A percentile compares a stretch with the other conserved stretches of the same genome.
Evolutionary conservation across 2,113 vertebrate genomes (phyloP).

Genomic region (Dascyllus trimaculatus): DNA sequence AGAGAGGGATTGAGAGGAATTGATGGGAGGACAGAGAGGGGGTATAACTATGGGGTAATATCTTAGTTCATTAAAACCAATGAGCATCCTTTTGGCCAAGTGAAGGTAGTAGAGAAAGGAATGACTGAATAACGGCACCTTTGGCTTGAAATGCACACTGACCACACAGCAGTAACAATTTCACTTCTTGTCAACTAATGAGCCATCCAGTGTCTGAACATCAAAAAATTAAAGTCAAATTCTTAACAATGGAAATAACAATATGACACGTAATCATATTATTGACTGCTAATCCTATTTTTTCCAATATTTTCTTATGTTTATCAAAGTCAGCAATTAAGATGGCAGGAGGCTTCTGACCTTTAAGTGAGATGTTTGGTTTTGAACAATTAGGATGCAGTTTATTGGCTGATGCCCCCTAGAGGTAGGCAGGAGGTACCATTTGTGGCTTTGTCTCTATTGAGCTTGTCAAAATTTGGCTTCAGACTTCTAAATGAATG

Average conservation of each 20-base stretch:
- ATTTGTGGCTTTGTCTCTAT: constrained; percentile 52
- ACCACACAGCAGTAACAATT: constrained; percentile 18
- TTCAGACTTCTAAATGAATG: constrained; percentile 55
- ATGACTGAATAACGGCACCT: constrained; percentile 38
- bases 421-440: constrained; percentile 51
- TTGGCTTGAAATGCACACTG: constrained; percentile 39
- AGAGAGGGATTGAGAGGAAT: constrained; percentile 59
- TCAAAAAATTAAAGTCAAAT: not conserved
- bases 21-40: constrained; percentile 50
- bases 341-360: constrained; percentile 4
- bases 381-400: constrained; percentile 38
- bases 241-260: not conserved
- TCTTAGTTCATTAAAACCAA: constrained; percentile 59
- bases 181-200: constrained; percentile 13
- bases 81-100: constrained; percentile 41
- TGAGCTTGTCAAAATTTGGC: constrained; percentile 34
- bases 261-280: constrained; percentile 5
- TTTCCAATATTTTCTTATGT: constrained; percentile 4
- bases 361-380: constrained; percentile 4
- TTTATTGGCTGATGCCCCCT: constrained; percentile 23
- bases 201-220: constrained; percentile 8
- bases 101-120: constrained; percentile 22
- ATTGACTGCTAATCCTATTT: not conserved
- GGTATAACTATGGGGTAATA: constrained; percentile 52
- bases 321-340: constrained; percentile 6